A percentile compares a stretch with the other conserved stretches of the same genome.
Conservation (phyloP, 2,888 invertebrate genomes). For the Tromatobia lineatoria region DNA sequence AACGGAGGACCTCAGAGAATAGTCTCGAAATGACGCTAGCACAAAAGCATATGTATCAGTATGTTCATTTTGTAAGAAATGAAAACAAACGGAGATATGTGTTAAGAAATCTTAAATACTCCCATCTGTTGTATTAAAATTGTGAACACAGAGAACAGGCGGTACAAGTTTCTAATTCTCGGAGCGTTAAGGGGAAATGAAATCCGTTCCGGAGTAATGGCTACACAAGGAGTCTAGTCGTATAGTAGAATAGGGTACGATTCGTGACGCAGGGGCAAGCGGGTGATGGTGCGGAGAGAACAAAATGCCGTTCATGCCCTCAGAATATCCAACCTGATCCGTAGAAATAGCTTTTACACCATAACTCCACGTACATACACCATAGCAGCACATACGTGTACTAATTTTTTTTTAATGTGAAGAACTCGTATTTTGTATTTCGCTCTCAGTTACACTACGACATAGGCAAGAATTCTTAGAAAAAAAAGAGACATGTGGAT, state of each 20-base stretch:
- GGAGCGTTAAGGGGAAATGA: constrained; percentile 57
- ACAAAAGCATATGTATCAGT: not conserved
- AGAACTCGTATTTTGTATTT: not conserved
- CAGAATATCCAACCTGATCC: constrained; percentile 20
- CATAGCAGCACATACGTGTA: not conserved
- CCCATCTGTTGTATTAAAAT: constrained; percentile 35
- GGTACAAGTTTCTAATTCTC: constrained; percentile 62
- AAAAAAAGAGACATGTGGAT: not conserved
- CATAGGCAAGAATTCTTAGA: not conserved
- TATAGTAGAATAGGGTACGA: constrained; percentile 54
- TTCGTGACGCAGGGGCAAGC: constrained; percentile 46
- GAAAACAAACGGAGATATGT: not conserved
- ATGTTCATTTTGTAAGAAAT: not conserved
- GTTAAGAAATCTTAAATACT: constrained; percentile 27
- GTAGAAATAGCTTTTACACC: constrained; percentile 19
- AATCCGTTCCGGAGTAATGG: constrained; percentile 69
- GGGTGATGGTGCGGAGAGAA: constrained; percentile 50
- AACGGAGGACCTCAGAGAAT: not conserved
- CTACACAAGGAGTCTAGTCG: constrained; percentile 44
- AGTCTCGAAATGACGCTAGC: not conserved
- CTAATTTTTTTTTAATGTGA: not conserved
- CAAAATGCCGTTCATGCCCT: constrained; percentile 62
- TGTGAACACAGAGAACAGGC: constrained; percentile 42
- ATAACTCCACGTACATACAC: not conserved
- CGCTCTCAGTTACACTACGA: not conserved